A percentile compares a stretch with the other conserved stretches of the same genome.
phyloP scores from a whole-genome alignment of 2,888 invertebrate species.

The Hyposoter dolosus region DNA sequence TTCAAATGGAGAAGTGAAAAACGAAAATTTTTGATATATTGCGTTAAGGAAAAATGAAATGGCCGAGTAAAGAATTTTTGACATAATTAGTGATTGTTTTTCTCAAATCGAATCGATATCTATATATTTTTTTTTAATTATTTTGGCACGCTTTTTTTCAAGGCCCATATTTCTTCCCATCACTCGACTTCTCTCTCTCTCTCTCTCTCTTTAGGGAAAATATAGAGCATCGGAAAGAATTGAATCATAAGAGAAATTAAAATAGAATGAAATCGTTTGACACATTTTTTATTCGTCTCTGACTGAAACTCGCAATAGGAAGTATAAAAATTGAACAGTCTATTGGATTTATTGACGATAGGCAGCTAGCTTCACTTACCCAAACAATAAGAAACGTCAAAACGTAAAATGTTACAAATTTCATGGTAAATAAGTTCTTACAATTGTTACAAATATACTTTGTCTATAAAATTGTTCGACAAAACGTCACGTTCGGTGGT shows the following conservation, averaged over 20 bases:
- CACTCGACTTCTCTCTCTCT: not conserved
- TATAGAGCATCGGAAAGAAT: not conserved
- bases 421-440: slow-evolving; percentile 60
- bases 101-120: too few species aligned
- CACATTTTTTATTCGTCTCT: slow-evolving; percentile 27
- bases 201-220: too few species aligned
- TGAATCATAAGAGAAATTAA: not conserved
- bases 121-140: not conserved
- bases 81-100: not conserved
- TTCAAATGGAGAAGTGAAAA: not conserved
- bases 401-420: slow-evolving; percentile 67
- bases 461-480: slow-evolving; percentile 39
- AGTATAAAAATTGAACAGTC: slow-evolving; percentile 26
- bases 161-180: not conserved
- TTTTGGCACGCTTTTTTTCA: not conserved
- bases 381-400: slow-evolving; percentile 62
- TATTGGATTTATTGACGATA: slow-evolving; percentile 7
- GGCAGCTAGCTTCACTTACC: slow-evolving; percentile 62
- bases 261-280: not conserved
- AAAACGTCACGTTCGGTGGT: slow-evolving; percentile 21
- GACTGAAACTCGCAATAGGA: slow-evolving; percentile 20
- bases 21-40: not conserved
- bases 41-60: not conserved
- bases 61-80: not conserved
- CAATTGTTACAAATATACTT: slow-evolving; percentile 32